Conservation (phyloP, 1,140 invertebrate species). For the Gonioctena quinquepunctata region DNA sequence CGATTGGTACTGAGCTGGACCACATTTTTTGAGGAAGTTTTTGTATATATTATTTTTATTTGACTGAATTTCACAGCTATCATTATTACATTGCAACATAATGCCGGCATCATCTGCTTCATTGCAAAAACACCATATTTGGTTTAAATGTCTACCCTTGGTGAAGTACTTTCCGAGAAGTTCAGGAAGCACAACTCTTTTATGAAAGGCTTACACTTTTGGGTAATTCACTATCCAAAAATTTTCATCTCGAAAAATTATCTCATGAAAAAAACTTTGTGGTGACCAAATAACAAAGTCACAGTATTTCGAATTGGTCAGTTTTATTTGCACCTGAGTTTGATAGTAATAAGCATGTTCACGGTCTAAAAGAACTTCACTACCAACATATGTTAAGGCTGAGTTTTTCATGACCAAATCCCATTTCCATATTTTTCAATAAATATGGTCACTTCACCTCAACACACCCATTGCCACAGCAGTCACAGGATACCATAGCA, state of each 20-base stretch:
- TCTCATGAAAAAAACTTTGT: neutral
- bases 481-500: neutral
- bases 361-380: too few relatives aligned
- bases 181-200: neutral
- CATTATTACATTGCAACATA: neutral
- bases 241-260: neutral
- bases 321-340: too few relatives aligned
- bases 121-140: neutral
- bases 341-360: too few relatives aligned
- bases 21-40: too few relatives aligned
- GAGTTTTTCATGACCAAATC: too few relatives aligned
- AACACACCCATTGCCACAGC: neutral
- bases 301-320: too few relatives aligned
- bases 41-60: too few relatives aligned
- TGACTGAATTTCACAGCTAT: neutral
- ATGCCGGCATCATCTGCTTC: neutral
- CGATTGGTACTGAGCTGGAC: too few relatives aligned
- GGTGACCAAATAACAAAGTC: too few relatives aligned
- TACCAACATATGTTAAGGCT: too few relatives aligned
- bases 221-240: neutral
- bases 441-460: too few relatives aligned
- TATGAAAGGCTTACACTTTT: neutral
- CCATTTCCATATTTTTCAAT: too few relatives aligned
- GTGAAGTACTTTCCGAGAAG: neutral
- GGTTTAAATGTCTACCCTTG: neutral